phyloP scores from a whole-genome alignment of 1,140 invertebrate species.

The silkworm (Bombyx mori) region DNA sequence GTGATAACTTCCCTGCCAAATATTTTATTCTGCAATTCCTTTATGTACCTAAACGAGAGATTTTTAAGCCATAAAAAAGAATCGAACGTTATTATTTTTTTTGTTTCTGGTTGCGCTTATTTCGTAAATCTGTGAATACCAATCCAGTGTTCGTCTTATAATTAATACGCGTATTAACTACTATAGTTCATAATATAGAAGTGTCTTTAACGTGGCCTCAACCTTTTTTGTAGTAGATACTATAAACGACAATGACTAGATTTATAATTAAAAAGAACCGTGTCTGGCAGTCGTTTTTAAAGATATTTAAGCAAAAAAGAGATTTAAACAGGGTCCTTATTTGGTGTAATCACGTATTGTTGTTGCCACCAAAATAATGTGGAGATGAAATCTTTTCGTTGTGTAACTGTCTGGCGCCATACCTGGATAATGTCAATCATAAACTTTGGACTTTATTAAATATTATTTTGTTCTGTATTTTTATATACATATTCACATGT shows the following conservation, averaged over 20 bases:
- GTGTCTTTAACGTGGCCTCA: no score
- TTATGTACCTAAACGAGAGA: no score
- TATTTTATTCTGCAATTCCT: no score
- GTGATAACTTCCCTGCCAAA: no score
- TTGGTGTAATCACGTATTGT: constrained; percentile 28
- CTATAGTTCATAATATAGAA: no score
- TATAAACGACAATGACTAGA: neutral
- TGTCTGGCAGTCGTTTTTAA: constrained; percentile 3
- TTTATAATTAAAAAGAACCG: neutral
- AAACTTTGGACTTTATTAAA: constrained; percentile 10
- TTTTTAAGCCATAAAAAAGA: no score
- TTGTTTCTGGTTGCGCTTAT: no score
- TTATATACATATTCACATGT: neutral
- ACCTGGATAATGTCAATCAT: constrained; percentile 3
- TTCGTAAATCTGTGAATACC: no score
- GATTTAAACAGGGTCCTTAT: constrained; percentile 10
- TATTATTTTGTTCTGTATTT: neutral
- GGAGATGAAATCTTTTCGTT: constrained; percentile 30
- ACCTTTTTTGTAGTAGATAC: no score
- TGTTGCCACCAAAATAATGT: constrained; percentile 27
- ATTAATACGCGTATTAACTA: no score
- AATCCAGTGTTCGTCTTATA: no score
- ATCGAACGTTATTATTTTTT: no score
- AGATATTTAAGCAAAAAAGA: constrained; percentile 8
- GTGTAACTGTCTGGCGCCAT: constrained; percentile 28